A percentile compares a stretch with the other conserved stretches of the same genome.
Evolutionary conservation across 2,113 vertebrate genomes (phyloP).

Genomic region (Uria lomvia): DNA sequence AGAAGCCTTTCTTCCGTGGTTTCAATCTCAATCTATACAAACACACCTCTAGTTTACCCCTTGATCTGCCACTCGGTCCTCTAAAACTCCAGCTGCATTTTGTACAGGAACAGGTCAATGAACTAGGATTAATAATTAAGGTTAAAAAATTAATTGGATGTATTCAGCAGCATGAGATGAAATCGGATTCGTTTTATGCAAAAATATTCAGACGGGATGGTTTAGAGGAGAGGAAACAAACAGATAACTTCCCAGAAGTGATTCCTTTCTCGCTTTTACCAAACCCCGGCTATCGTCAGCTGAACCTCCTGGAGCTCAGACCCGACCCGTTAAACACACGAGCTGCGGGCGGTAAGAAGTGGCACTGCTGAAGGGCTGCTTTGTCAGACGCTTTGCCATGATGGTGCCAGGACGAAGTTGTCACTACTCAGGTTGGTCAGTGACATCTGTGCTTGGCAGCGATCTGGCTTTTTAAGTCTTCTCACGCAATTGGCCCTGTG

Average conservation of each 20-base stretch:
- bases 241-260: not conserved
- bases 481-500: not conserved
- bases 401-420: not conserved
- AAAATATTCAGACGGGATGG: not conserved
- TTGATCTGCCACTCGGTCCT: not conserved
- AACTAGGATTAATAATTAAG: not conserved
- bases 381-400: not conserved
- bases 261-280: not conserved
- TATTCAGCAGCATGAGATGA: slow-evolving; percentile 48
- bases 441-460: not conserved
- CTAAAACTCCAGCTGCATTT: slow-evolving; percentile 8
- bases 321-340: not conserved
- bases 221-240: not conserved
- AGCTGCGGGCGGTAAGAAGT: not conserved
- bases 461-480: not conserved
- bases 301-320: not conserved
- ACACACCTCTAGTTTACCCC: not conserved
- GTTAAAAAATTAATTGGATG: slow-evolving; percentile 24
- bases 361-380: not conserved
- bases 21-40: not conserved
- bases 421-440: not conserved
- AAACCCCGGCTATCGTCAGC: not conserved
- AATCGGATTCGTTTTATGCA: slow-evolving; percentile 46
- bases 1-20: not conserved
- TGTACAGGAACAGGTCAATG: slow-evolving; percentile 16